Conservation (phyloP, 2,888 invertebrate species). For the Congeria kusceri region DNA sequence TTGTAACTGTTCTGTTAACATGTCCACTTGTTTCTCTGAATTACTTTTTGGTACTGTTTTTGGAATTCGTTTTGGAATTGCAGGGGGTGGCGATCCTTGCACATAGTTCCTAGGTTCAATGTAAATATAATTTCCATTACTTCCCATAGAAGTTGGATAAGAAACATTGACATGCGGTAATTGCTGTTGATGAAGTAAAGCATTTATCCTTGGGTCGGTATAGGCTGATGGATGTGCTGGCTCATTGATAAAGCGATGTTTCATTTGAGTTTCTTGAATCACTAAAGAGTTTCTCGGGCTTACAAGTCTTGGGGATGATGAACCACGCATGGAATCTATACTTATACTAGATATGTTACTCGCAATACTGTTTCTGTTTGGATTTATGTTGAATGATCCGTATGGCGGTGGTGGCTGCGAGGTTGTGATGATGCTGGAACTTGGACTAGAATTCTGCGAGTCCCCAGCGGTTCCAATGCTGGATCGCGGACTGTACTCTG, state of each 20-base stretch:
- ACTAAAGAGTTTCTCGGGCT: conserved; percentile 85
- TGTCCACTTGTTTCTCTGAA: conserved; percentile 81
- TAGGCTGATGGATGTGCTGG: conserved; percentile 69
- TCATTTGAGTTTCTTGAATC: conserved; percentile 66
- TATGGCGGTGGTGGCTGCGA: conserved; percentile 71
- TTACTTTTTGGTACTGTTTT: conserved; percentile 67
- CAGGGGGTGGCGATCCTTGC: conserved; percentile 70
- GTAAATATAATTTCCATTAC: conserved; percentile 1
- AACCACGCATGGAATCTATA: conserved; percentile 86
- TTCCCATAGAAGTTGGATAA: background rate
- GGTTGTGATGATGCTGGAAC: conserved; percentile 76
- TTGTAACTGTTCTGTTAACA: conserved; percentile 81
- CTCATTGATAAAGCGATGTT: conserved; percentile 63
- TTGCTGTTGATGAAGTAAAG: background rate
- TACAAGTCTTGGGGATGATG: conserved; percentile 82
- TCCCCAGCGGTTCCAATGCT: conserved; percentile 81
- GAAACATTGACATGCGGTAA: background rate
- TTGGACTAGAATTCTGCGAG: conserved; percentile 80
- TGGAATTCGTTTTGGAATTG: conserved; percentile 75
- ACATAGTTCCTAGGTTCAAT: conserved; percentile 35
- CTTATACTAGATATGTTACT: conserved; percentile 84
- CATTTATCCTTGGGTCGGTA: conserved; percentile 67
- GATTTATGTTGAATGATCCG: conserved; percentile 14
- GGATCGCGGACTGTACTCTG: conserved; percentile 83
- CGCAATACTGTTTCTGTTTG: conserved; percentile 76